Evolutionary conservation across 2,888 invertebrate species (phyloP).

Genomic region (Tolmerus cingulatus): DNA sequence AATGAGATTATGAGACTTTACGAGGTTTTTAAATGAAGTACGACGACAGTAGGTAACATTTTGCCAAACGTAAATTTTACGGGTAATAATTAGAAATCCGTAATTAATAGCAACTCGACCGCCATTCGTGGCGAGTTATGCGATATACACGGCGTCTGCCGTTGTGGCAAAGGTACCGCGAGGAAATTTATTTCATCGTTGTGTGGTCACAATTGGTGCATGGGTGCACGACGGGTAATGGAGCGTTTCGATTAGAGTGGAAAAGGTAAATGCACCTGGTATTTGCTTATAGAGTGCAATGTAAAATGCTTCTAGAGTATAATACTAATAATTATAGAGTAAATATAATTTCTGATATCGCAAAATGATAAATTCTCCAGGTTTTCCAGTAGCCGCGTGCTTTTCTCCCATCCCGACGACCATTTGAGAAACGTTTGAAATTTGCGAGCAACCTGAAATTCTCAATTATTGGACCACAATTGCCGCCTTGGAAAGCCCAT

Average conservation of each 20-base stretch:
- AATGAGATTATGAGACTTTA: neutral
- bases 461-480: neutral
- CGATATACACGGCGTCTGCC: slow-evolving; percentile 2
- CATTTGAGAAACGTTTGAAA: neutral
- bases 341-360: slow-evolving; percentile 4
- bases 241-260: slow-evolving; percentile 23
- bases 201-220: slow-evolving; percentile 16
- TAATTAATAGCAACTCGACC: neutral
- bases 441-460: neutral
- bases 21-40: neutral
- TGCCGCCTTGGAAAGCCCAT: neutral
- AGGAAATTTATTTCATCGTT: slow-evolving; percentile 16
- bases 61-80: neutral
- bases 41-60: neutral
- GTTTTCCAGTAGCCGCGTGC: neutral
- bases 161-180: neutral
- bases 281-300: neutral
- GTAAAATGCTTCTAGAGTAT: no score
- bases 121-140: neutral
- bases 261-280: slow-evolving; percentile 29
- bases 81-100: slow-evolving; percentile 8
- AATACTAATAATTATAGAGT: neutral
- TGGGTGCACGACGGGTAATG: neutral
- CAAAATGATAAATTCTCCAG: slow-evolving; percentile 23
- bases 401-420: neutral